Conservation (phyloP, 2,113 vertebrate genomes). For the Laterallus jamaicensis region DNA sequence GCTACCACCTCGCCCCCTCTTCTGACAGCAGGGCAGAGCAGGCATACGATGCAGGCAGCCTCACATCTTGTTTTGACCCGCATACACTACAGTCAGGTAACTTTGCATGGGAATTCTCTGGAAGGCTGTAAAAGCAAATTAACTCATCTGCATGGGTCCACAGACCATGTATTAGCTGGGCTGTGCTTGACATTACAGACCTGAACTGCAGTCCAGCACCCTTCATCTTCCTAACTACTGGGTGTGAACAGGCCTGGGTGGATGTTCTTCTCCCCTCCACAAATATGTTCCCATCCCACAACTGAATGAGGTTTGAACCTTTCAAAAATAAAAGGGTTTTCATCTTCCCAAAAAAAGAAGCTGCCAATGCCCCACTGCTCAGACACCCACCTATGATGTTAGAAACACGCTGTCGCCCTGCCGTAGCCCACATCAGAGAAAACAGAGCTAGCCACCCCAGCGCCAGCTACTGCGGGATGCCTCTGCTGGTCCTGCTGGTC, state of each 20-base stretch:
- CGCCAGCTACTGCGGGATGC: not conserved
- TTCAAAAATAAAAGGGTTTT: not conserved
- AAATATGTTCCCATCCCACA: not conserved
- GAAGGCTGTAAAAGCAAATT: not conserved
- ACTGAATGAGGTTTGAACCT: not conserved
- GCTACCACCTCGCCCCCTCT: no score
- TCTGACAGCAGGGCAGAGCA: not conserved
- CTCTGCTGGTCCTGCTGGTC: not conserved
- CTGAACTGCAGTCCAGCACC: not conserved
- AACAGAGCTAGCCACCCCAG: not conserved
- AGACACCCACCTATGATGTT: not conserved
- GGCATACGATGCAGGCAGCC: no score
- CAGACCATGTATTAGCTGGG: accelerated
- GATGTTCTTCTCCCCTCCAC: not conserved
- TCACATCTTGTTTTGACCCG: not conserved
- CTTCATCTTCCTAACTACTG: not conserved
- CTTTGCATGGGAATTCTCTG: not conserved
- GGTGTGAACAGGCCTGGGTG: not conserved
- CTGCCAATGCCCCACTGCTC: accelerated
- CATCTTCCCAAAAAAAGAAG: not conserved
- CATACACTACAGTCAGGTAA: not conserved
- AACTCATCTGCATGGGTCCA: not conserved
- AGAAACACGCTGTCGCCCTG: accelerated
- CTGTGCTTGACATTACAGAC: not conserved
- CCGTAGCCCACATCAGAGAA: not conserved